Base-by-base conservation (phyloP, 2,888 invertebrate genomes). In the Acleris holmiana region DNA sequence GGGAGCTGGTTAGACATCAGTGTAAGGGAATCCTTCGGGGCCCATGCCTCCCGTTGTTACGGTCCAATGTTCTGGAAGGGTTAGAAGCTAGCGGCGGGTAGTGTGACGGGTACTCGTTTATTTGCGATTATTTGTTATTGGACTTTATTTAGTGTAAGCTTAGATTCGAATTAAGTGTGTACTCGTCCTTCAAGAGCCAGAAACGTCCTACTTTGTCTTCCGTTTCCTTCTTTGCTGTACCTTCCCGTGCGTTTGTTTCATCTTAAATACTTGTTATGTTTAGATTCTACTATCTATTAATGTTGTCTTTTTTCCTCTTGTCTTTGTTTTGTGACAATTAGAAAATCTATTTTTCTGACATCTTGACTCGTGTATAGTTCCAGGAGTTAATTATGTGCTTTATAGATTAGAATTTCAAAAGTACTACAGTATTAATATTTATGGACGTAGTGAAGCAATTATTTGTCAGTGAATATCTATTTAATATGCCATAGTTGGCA, bases 31-130 rank as follows among this genome's bases (percentile, higher is more conserved):
- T 35, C 35, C 35, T 35, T 8, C 13, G 35, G 35, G 13, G 35
- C 35, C 35, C 35, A 35, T n/a, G 15, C 2, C 15, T 44, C 17
- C 44, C 44, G 44, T n/a, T 44, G 44, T 17, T 17, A n/a, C 29
- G 8, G 29, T 29, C 8, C 7, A 29, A 6, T 44, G 13, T 51
- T 51, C 21, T 53, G 29, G 35, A 17, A 19, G 35, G 53, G 21
- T 47, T 44, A 25, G 47, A 18, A 73, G 72, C 82, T 82, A 77
- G 88, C 78, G 85, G 76, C 84, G 85, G 76, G 71, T 81, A 84
- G 82, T 79, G 86, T 77, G 86, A 81, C 88, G 89, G 84, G 89
- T 89, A 88, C 88, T 90, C 88, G 76, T 85, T 88, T 90, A 80
- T 82, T 91, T 90, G 91, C 91, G 90, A 86, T 78, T 72, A 72